Conservation (phyloP, 92 coral and sea anemone species). For the Phenganax subtilis region DNA sequence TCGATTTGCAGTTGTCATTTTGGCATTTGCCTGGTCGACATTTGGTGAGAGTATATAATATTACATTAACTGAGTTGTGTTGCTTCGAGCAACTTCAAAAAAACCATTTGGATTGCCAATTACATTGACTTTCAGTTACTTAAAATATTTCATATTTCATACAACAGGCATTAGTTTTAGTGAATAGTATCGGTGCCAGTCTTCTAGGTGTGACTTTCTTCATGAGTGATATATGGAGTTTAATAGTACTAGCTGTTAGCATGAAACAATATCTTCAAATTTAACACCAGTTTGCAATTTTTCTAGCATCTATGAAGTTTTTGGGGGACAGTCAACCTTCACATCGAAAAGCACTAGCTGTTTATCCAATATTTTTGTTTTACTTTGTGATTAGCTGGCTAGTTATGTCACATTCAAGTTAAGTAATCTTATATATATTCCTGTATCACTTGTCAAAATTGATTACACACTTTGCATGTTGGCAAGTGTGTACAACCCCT, state of each 20-base stretch:
- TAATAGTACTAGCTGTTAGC: background rate
- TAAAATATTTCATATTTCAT: too few relatives aligned
- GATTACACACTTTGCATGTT: background rate
- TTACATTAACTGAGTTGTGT: background rate
- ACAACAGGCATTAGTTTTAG: too few relatives aligned
- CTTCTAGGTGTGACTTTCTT: too few relatives aligned
- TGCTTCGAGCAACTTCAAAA: background rate
- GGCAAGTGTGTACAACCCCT: background rate
- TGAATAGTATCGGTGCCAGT: too few relatives aligned
- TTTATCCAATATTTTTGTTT: conserved; percentile 89
- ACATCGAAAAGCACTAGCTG: conserved; percentile 95
- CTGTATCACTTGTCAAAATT: background rate
- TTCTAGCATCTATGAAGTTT: conserved; percentile 79
- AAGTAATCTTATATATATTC: conserved; percentile 12
- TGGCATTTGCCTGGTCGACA: conserved; percentile 96
- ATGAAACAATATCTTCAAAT: background rate
- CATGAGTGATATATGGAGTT: too few relatives aligned
- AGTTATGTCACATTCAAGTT: conserved; percentile 89
- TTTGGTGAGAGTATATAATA: conserved; percentile 62
- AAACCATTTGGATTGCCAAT: background rate
- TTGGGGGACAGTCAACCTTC: conserved; percentile 99
- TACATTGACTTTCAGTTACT: too few relatives aligned
- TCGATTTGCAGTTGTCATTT: conserved; percentile 72
- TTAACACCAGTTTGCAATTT: conserved; percentile 8
- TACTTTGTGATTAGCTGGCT: conserved; percentile 98